Percentiles rank a stretch among this genome's conserved stretches.
Evolutionary conservation across 2,113 vertebrate genomes (phyloP).

Genomic region (Gobio gobio): DNA sequence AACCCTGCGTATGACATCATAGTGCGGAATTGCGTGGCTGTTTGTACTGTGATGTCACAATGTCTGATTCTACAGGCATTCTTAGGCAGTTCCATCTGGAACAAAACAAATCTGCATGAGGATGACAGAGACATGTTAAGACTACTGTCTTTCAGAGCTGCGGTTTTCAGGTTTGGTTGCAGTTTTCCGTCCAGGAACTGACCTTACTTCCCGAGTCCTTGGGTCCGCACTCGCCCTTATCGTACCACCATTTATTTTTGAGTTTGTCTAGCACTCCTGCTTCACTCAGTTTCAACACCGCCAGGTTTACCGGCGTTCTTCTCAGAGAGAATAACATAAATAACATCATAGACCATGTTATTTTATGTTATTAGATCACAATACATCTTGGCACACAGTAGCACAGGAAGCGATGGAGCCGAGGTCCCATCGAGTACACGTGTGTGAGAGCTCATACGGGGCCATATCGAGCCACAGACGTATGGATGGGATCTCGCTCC

Average conservation of each 20-base stretch:
- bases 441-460: constrained; percentile 73
- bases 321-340: constrained; percentile 99
- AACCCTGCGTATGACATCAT: neutral
- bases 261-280: constrained; percentile 99
- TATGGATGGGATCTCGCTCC: constrained; percentile 93
- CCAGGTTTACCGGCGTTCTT: constrained; percentile 99
- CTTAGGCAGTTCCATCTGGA: neutral
- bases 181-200: constrained; percentile 84
- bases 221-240: constrained; percentile 99
- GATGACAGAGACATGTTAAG: constrained; percentile 18
- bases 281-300: constrained; percentile 99
- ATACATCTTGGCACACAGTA: constrained; percentile 57
- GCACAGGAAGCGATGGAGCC: constrained; percentile 89
- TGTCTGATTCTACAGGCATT: neutral
- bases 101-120: neutral
- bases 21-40: neutral
- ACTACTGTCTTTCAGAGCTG: constrained; percentile 32
- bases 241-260: constrained; percentile 99
- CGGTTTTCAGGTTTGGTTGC: constrained; percentile 68
- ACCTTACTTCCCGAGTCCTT: constrained; percentile 99
- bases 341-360: constrained; percentile 99
- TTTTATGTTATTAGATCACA: constrained; percentile 99
- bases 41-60: constrained; percentile 5
- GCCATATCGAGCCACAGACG: constrained; percentile 80
- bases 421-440: constrained; percentile 91